These are phyloP conservation scores for Acyrthosiphon pisum DNA, from an alignment of 1,140 invertebrate genomes.

Conservation along the genomic window DNA sequence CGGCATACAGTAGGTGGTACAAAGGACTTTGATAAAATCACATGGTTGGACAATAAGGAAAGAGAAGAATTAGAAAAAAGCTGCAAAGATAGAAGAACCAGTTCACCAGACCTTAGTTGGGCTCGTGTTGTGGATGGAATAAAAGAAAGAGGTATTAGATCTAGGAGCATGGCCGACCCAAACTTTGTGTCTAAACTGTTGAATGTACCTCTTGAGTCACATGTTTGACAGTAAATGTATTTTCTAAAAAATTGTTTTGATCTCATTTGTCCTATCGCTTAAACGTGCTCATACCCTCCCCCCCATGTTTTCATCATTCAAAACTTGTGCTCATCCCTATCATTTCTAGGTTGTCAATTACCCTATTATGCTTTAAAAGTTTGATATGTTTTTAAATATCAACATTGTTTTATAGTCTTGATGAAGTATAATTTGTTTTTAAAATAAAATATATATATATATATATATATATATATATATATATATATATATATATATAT, in stretches of 20 bases:
- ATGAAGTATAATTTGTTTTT: conserved; percentile 34
- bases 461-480: too few relatives aligned
- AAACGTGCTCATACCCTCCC: conserved; percentile 17
- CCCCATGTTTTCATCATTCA: background rate
- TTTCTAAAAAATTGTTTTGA: conserved; percentile 43
- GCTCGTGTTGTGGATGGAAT: conserved; percentile 65
- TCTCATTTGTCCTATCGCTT: conserved; percentile 55
- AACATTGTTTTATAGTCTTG: conserved; percentile 30
- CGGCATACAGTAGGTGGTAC: conserved; percentile 91
- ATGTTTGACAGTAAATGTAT: conserved; percentile 58
- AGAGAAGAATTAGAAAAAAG: conserved; percentile 67
- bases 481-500: too few relatives aligned
- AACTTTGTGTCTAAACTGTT: conserved; percentile 58
- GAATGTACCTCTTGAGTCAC: conserved; percentile 59
- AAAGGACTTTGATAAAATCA: conserved; percentile 79
- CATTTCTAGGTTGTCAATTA: conserved; percentile 49
- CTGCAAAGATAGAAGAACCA: conserved; percentile 67
- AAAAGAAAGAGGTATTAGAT: conserved; percentile 68
- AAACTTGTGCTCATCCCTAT: conserved; percentile 49
- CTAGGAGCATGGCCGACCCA: conserved; percentile 66
- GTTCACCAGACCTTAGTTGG: conserved; percentile 71
- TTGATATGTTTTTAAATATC: conserved; percentile 19
- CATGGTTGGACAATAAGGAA: conserved; percentile 68
- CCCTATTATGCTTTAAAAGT: conserved; percentile 28
- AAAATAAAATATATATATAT: background rate